Base-by-base conservation (phyloP, 2,797 vertebrate species). In the Sus cebifrons region DNA sequence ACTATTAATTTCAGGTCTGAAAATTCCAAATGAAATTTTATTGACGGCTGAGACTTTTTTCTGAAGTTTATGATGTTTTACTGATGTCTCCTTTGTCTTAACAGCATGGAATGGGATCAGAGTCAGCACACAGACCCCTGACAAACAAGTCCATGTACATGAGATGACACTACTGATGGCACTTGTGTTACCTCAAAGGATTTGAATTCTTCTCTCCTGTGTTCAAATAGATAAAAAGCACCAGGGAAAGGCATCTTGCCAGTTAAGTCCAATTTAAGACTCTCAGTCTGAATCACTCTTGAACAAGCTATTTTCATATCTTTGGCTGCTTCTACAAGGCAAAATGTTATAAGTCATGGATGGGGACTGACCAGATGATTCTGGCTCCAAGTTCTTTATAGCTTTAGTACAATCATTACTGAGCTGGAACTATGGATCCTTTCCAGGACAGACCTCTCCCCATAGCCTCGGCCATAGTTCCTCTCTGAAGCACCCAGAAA, bases 11-110 rank as follows among this genome's bases (percentile, higher is more conserved):
- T 93, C n/a, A 77, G 36, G 21, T 77, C 64, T 88, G 67, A 82
- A 92, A 90, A 87, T 92, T 93, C 27, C 65, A 92, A n/a, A 67
- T 62, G 49, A 73, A 86, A 16, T n/a, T 3, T 3, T 87, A 73
- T 40, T 64, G 32, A 78, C 23, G 83, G 58, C 32, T 77, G 78
- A 89, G 20, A 62, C 25, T 84, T 9, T 87, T 40, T 40, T 65
- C 40, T 92, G 64, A 94, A 36, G 12, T 36, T 75, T 56, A 64
- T 65, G 75, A 60, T 58, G 6, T 8, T 89, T 65, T 65, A 71
- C 54, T 64, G 40, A 62, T 49, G 8, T 73, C 23, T 49, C 10
- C 13, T 36, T 36, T 92, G 49, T 62, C 70, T 32, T n/a, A 54
- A 40, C 15, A 85, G n/a, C 49, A 13, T 5, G 1, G 16, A 4